phyloP scores from a whole-genome alignment of 2,888 invertebrate genomes.

The Mythimna pallens region DNA sequence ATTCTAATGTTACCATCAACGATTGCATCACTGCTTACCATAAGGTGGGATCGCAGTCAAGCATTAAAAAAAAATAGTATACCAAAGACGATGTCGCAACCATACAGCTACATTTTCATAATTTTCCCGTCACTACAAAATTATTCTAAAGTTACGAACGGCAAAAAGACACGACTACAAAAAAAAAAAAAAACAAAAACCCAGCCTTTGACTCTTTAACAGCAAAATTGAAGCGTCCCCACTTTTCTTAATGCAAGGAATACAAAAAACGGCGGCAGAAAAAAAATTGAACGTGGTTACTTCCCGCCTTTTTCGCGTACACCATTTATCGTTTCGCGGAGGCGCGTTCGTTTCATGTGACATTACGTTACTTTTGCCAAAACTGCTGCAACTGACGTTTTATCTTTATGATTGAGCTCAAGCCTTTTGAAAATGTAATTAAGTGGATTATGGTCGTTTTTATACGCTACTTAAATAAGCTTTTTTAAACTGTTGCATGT shows the following conservation, averaged over 20 bases:
- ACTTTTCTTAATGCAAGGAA: conserved; percentile 48
- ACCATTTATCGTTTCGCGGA: conserved; percentile 56
- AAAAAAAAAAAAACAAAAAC: conserved; percentile 12
- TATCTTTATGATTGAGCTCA: conserved; percentile 57
- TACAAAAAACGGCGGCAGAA: conserved; percentile 34
- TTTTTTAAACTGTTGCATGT: conserved; percentile 22
- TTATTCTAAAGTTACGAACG: conserved; percentile 23
- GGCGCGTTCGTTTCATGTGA: conserved; percentile 48
- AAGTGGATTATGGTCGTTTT: conserved; percentile 17
- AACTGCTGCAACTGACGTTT: conserved; percentile 58
- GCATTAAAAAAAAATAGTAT: too few species aligned
- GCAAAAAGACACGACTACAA: conserved; percentile 4
- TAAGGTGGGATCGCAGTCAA: too few species aligned
- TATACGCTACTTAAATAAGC: background rate
- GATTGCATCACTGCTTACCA: too few species aligned
- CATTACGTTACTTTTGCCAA: conserved; percentile 48
- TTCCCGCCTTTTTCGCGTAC: conserved; percentile 65
- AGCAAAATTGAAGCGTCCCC: conserved; percentile 44
- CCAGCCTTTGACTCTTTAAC: conserved; percentile 38
- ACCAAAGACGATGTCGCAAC: background rate
- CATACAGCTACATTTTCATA: conserved; percentile 8
- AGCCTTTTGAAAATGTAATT: conserved; percentile 34
- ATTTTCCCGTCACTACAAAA: conserved; percentile 11
- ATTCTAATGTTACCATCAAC: too few species aligned
- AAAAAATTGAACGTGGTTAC: conserved; percentile 56